Evolutionary conservation across 2,113 vertebrate genomes (phyloP).

Genomic region (Xyliphius kryptos): DNA sequence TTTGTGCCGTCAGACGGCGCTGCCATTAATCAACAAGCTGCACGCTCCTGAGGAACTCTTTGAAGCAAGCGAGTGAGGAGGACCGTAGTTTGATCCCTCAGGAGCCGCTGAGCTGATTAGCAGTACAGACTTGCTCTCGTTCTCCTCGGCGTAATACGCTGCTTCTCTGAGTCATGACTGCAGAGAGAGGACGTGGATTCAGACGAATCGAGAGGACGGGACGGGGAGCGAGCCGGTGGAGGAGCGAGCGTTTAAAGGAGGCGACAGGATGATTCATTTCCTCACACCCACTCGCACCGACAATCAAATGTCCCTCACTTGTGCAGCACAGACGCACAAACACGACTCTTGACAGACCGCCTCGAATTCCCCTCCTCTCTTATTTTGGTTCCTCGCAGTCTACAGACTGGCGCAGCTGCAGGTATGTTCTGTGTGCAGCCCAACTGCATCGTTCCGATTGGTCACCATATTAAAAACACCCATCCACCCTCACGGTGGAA

Average conservation of each 20-base stretch:
- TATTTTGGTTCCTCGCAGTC: background rate
- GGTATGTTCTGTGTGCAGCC: too few relatives aligned
- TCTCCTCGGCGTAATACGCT: background rate
- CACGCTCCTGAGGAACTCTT: constrained; percentile 9
- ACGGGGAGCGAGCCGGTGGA: constrained; percentile 30
- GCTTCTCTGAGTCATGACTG: background rate
- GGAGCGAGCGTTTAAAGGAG: constrained; percentile 18
- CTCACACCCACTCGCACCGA: constrained; percentile 34
- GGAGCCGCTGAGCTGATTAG: constrained; percentile 13
- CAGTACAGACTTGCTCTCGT: constrained; percentile 6
- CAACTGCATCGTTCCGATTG: too few relatives aligned
- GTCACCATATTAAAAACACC: too few relatives aligned
- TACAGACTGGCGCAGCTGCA: too few relatives aligned
- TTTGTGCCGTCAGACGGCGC: background rate
- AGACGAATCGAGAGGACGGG: constrained; percentile 15
- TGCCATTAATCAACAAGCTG: constrained; percentile 8
- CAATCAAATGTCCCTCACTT: constrained; percentile 33
- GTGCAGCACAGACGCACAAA: constrained; percentile 1
- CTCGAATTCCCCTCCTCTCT: constrained; percentile 1
- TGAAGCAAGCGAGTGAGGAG: background rate
- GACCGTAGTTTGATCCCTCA: constrained; percentile 2
- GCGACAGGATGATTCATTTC: constrained; percentile 41
- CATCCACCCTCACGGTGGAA: too few relatives aligned
- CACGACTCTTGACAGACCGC: constrained; percentile 3
- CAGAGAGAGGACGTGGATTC: constrained; percentile 11